Evolutionary conservation across 2,797 vertebrate species (phyloP), one percentile per base, ranked within the genome.

Genomic region (Pseudotriccus pelzelni): DNA sequence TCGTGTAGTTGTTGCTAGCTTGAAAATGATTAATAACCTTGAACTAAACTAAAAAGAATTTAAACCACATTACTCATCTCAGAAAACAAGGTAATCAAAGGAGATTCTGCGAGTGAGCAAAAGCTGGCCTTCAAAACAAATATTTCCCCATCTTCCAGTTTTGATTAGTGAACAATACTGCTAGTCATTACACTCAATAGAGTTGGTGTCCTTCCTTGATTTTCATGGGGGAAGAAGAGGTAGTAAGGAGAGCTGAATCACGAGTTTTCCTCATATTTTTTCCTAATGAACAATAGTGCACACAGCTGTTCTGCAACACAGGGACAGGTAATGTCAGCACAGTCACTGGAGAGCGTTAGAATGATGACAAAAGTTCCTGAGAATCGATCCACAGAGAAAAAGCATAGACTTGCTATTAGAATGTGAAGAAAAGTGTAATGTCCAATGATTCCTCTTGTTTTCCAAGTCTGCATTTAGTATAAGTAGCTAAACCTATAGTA

Each of bases 161-260:
- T 46, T 89, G 82, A 90, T 95, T 94, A 94, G 24, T 64, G 86
- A 72, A 72, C 75, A 93, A 63, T 32, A 30, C 50, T 74, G n/a
- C 63, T 70, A 96, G 87, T 97, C 94, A 96, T 87, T 77, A 49
- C 39, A 63, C 44, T 82, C 76, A 70, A 7, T 52, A 37, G 30
- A 90, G 41, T 58, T 78, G 24, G 36, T 97, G 90, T 89, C 86
- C 87, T 94, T 96, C 93, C 94, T 83, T 46, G 59, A 91, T 97
- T 95, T 95, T 92, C 49, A 8, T 80, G 69, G 28, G 58, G 76
- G 86, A 95, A 93, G 87, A 95, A 89, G 63, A 89, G 22, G n/a
- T 82, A 75, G 64, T 32, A 87, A 75, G 89, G 34, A 94, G 83
- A 76, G 53, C 34, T 97, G 97, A 98, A 89, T 97, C 96, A 97